phyloP scores from a whole-genome alignment of 2,113 vertebrate genomes.

The Coregonus clupeaformis region DNA sequence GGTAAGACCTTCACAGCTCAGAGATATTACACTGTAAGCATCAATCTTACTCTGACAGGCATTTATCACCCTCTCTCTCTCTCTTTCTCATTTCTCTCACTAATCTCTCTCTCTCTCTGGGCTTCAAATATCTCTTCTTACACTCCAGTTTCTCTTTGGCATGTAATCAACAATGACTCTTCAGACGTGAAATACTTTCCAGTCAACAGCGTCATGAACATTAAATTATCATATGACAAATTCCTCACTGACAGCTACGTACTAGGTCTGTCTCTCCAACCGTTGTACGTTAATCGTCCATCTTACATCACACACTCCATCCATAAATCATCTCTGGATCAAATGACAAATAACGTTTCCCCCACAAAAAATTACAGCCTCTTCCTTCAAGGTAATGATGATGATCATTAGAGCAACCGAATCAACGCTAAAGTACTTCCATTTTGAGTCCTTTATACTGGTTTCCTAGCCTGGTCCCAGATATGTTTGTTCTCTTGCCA shows the following conservation, averaged over 20 bases:
- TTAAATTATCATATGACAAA: background rate
- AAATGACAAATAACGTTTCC: conserved; percentile 7
- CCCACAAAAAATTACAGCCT: conserved; percentile 22
- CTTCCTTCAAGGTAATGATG: background rate
- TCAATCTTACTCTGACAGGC: conserved; percentile 24
- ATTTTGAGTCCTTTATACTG: too few species aligned
- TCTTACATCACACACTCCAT: background rate
- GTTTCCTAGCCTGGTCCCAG: too few species aligned
- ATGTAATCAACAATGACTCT: conserved; percentile 10
- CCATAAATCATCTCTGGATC: conserved; percentile 37
- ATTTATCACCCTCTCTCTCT: conserved; percentile 38
- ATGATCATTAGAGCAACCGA: background rate
- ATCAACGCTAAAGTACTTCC: too few species aligned
- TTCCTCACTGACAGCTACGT: conserved; percentile 4
- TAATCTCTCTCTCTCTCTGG: too few species aligned
- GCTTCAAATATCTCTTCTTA: background rate
- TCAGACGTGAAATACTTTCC: background rate
- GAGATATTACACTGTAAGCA: conserved; percentile 14
- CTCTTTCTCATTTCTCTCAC: background rate
- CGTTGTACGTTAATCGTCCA: background rate
- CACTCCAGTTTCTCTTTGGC: background rate
- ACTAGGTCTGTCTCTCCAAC: background rate
- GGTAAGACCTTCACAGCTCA: conserved; percentile 38
- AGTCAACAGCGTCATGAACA: background rate
- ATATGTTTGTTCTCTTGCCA: too few species aligned